Evolutionary conservation across 2,888 invertebrate species (phyloP).

Genomic region (Machimus rusticus): DNA sequence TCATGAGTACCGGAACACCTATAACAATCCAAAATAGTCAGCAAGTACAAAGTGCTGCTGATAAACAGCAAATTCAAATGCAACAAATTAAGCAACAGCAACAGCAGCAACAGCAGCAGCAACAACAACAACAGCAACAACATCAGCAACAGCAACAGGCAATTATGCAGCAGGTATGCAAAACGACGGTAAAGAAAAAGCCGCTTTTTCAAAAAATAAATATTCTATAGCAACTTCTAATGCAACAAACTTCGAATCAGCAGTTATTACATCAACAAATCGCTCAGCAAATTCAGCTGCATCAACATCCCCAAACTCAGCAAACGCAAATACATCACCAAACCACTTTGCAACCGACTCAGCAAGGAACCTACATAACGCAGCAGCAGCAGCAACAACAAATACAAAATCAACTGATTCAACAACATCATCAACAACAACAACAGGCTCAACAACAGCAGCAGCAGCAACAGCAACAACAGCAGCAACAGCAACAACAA

Average conservation of each 20-base stretch:
- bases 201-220: neutral
- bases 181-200: neutral
- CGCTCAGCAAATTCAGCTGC: slow-evolving; percentile 55
- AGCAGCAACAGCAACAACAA: slow-evolving; percentile 50
- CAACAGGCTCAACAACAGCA: slow-evolving; percentile 55
- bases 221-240: slow-evolving; percentile 44
- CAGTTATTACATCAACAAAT: slow-evolving; percentile 57
- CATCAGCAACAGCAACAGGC: slow-evolving; percentile 52
- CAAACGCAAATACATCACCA: slow-evolving; percentile 55
- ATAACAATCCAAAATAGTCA: slow-evolving; percentile 60
- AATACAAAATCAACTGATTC: slow-evolving; percentile 64
- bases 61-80: slow-evolving; percentile 60
- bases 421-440: slow-evolving; percentile 59
- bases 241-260: slow-evolving; percentile 56
- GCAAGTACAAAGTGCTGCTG: slow-evolving; percentile 54
- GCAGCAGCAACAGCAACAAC: slow-evolving; percentile 51
- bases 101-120: slow-evolving; percentile 49
- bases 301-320: slow-evolving; percentile 48
- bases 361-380: slow-evolving; percentile 63
- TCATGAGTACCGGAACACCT: slow-evolving; percentile 61
- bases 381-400: slow-evolving; percentile 65
- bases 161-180: slow-evolving; percentile 54
- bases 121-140: slow-evolving; percentile 49
- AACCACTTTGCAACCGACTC: slow-evolving; percentile 57
- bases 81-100: slow-evolving; percentile 55